Percentiles rank a stretch among this genome's conserved stretches.
These are phyloP conservation scores for Melanotaenia pygmaea DNA, from an alignment of 2,797 vertebrate species.

Conservation along the genomic window DNA sequence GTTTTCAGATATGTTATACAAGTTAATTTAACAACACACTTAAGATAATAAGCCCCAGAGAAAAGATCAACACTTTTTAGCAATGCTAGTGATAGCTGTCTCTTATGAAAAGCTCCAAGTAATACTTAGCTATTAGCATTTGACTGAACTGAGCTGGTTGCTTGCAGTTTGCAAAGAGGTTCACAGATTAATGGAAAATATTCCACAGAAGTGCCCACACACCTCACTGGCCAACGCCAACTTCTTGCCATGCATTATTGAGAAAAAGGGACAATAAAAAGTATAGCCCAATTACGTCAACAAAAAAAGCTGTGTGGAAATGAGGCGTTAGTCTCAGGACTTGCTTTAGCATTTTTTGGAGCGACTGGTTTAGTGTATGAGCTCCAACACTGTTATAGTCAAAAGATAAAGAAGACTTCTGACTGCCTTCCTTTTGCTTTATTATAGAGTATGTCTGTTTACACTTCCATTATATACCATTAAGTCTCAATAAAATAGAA, in stretches of 20 bases:
- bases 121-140: not conserved
- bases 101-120: not conserved
- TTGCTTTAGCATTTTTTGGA: not conserved
- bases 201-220: not conserved
- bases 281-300: not conserved
- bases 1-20: too few relatives aligned
- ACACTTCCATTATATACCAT: slow-evolving; percentile 29
- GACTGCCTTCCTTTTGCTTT: slow-evolving; percentile 1
- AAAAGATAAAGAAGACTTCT: not conserved
- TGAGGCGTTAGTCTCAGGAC: not conserved
- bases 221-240: too few relatives aligned
- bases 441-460: slow-evolving; percentile 2
- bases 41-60: too few relatives aligned
- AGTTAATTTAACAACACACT: too few relatives aligned
- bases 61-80: too few relatives aligned
- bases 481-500: slow-evolving; percentile 34
- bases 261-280: not conserved
- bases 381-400: not conserved
- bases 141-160: not conserved
- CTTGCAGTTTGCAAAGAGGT: not conserved
- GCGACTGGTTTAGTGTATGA: not conserved
- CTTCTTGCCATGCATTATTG: not conserved
- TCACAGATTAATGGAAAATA: not conserved
- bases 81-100: too few relatives aligned
- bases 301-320: not conserved